A percentile compares a stretch with the other conserved stretches of the same genome.
These are phyloP conservation scores for Trilocha varians DNA, from an alignment of 2,888 invertebrate species.

Conservation along the genomic window DNA sequence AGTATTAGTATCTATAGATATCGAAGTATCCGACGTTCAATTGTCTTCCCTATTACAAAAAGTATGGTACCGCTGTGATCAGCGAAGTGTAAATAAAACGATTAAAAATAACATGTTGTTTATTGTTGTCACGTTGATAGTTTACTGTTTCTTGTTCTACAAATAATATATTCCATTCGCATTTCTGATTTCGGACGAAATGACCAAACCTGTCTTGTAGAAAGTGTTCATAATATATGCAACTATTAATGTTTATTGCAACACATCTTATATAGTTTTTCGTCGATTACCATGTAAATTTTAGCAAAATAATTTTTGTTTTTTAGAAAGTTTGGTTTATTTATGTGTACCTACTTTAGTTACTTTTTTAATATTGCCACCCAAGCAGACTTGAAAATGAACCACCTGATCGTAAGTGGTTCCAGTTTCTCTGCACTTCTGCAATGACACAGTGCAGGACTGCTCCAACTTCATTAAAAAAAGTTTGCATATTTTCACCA, in stretches of 20 bases:
- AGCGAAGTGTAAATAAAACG: not conserved
- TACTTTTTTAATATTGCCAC: not conserved
- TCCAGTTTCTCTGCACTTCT: not conserved
- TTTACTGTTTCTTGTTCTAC: conserved; percentile 3
- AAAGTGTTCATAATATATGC: not conserved
- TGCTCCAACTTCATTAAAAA: too few relatives aligned
- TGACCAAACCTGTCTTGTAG: not conserved
- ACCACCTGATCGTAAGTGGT: not conserved
- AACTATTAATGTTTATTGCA: not conserved
- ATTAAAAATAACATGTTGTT: not conserved
- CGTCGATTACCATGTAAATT: too few relatives aligned
- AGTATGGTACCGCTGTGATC: too few relatives aligned
- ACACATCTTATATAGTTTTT: too few relatives aligned
- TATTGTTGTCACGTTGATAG: not conserved
- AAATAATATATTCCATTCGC: conserved; percentile 2
- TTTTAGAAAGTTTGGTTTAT: too few relatives aligned
- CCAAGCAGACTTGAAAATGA: not conserved
- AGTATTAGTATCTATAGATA: too few relatives aligned
- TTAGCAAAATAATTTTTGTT: too few relatives aligned
- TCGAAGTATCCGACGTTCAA: too few relatives aligned
- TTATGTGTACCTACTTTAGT: too few relatives aligned
- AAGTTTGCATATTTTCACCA: too few relatives aligned
- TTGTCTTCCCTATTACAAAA: too few relatives aligned
- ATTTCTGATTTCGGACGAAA: not conserved
- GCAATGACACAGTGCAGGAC: not conserved